Percentiles rank a stretch among this genome's conserved stretches.
Evolutionary conservation across 2,113 vertebrate genomes (phyloP).

Genomic region (Sakesphorus luctuosus): DNA sequence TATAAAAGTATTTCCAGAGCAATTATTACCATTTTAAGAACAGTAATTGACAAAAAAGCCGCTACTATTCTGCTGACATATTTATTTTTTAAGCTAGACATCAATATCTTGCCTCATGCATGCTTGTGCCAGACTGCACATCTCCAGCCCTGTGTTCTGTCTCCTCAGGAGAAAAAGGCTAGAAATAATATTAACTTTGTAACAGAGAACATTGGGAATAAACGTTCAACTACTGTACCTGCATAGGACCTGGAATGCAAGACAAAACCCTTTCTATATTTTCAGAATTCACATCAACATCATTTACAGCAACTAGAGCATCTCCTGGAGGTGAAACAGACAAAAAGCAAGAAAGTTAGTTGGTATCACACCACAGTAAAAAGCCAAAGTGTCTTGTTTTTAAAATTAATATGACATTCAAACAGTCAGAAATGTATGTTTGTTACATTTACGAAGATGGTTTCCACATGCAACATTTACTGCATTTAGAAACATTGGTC

Average conservation of each 20-base stretch:
- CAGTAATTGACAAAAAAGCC: not conserved
- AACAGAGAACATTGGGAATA: not conserved
- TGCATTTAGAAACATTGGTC: not conserved
- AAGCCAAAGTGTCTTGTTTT: not conserved
- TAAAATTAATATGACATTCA: not conserved
- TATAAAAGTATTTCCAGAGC: not conserved
- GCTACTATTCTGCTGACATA: not conserved
- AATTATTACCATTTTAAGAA: not conserved
- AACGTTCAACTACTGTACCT: conserved; percentile 76
- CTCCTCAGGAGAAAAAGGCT: not conserved
- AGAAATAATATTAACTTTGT: not conserved
- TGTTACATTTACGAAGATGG: not conserved
- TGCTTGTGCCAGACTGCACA: not conserved
- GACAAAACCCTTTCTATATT: conserved; percentile 96
- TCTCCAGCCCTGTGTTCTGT: not conserved
- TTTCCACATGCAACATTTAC: not conserved
- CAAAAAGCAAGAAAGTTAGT: not conserved
- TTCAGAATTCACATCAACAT: conserved; percentile 92
- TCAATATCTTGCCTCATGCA: not conserved
- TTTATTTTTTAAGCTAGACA: not conserved
- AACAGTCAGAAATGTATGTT: not conserved
- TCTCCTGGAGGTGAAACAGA: conserved; percentile 82
- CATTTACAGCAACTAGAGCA: conserved; percentile 90
- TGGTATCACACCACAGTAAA: not conserved
- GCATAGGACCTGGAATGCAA: conserved; percentile 91